Evolutionary conservation across 2,113 vertebrate genomes (phyloP).

Genomic region (Gambusia affinis): DNA sequence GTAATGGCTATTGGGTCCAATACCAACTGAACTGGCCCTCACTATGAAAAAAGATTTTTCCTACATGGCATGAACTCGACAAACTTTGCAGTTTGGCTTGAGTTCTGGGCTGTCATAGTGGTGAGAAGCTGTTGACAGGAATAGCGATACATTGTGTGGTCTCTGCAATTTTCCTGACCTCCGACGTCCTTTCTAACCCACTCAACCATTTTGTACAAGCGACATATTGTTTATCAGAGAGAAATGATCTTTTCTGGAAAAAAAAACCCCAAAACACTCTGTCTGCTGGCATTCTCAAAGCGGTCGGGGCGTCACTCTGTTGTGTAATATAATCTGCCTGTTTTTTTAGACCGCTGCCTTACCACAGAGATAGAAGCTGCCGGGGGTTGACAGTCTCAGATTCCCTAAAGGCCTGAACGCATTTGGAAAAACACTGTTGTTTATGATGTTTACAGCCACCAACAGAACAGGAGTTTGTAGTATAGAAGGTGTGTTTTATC

Average conservation of each 20-base stretch:
- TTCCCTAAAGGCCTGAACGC: slow-evolving; percentile 1
- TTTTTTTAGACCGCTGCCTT: slow-evolving; percentile 22
- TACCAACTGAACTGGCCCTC: no score
- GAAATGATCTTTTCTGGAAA: slow-evolving; percentile 28
- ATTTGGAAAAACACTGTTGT: slow-evolving; percentile 3
- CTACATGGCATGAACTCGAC: slow-evolving; percentile 21
- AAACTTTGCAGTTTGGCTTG: slow-evolving; percentile 21
- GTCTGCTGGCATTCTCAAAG: slow-evolving; percentile 11
- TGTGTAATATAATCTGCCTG: neutral
- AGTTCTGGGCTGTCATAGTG: slow-evolving; percentile 9
- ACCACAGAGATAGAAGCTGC: slow-evolving; percentile 6
- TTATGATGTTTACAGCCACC: slow-evolving; percentile 3
- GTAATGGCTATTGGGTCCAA: no score
- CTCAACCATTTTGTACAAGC: slow-evolving; percentile 29
- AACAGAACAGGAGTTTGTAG: no score
- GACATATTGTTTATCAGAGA: slow-evolving; percentile 41
- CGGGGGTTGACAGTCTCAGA: neutral
- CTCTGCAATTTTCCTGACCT: slow-evolving; percentile 49
- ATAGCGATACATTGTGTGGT: slow-evolving; percentile 30
- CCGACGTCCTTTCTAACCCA: slow-evolving; percentile 42
- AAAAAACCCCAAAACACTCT: slow-evolving; percentile 2
- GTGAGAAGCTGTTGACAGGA: slow-evolving; percentile 2
- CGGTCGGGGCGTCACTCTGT: no score
- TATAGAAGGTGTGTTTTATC: no score
- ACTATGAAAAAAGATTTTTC: neutral